phyloP scores from a whole-genome alignment of 2,113 vertebrate genomes.

The Mormyrus lacerda region DNA sequence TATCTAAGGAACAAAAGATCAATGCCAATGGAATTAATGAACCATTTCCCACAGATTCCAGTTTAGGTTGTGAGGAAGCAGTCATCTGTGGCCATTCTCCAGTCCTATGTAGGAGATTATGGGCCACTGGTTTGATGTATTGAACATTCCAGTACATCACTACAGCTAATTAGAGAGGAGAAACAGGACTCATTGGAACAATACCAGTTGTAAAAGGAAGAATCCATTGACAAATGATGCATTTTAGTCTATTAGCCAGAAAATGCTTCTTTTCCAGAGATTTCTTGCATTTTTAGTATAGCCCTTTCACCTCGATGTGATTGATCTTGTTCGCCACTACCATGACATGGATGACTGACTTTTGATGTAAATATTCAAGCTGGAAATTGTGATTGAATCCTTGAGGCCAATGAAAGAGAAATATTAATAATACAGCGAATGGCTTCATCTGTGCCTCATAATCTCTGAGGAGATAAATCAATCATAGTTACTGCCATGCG shows the following conservation, averaged over 20 bases:
- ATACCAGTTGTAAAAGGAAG: background rate
- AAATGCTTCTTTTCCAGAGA: background rate
- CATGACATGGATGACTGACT: background rate
- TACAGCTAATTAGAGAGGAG: background rate
- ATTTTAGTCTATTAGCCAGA: background rate
- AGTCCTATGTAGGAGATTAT: background rate
- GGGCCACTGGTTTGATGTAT: background rate
- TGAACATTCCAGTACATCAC: background rate
- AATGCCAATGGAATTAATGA: background rate
- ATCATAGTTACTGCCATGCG: background rate
- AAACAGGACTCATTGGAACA: background rate
- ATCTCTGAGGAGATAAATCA: conserved; percentile 13
- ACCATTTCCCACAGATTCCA: background rate
- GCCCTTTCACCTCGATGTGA: background rate
- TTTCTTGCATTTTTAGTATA: background rate
- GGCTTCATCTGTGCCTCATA: conserved; percentile 15
- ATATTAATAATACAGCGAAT: background rate
- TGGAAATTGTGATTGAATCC: conserved; percentile 13
- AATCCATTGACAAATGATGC: background rate
- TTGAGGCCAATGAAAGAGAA: background rate
- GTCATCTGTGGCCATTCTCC: background rate
- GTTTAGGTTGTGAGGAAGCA: background rate
- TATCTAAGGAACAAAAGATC: background rate
- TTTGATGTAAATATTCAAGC: conserved; percentile 11
- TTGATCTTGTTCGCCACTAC: background rate